phyloP scores from a whole-genome alignment of 1,140 invertebrate species.

The Scylla paramamosain region DNA sequence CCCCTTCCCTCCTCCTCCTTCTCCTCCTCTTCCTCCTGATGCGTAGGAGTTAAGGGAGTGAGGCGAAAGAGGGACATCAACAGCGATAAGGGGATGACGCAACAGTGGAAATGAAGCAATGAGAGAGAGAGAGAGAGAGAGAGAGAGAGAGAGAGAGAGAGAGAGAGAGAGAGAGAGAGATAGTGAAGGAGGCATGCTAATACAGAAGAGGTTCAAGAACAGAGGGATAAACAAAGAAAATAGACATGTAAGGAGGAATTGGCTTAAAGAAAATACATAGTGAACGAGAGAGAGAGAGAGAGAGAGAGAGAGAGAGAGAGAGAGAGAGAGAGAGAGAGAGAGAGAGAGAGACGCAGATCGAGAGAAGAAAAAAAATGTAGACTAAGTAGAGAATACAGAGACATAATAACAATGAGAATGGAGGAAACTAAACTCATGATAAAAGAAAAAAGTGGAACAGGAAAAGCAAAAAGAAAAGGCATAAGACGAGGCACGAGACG shows the following conservation, averaged over 20 bases:
- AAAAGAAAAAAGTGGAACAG: background rate
- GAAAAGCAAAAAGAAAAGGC: background rate
- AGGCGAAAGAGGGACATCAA: background rate
- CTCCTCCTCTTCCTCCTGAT: background rate
- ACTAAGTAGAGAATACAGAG: background rate
- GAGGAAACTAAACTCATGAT: background rate
- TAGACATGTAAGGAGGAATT: too few relatives aligned
- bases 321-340: background rate
- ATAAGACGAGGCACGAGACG: background rate
- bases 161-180: background rate
- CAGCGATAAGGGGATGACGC: too few relatives aligned
- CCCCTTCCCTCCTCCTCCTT: background rate
- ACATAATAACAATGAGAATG: background rate
- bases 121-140: background rate
- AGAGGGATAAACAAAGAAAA: background rate
- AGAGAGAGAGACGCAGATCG: background rate
- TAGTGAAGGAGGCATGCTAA: too few relatives aligned
- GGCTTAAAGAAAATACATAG: background rate
- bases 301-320: conserved; percentile 9
- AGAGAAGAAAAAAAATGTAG: background rate
- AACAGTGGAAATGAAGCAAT: background rate
- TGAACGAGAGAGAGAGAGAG: background rate
- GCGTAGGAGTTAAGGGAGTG: background rate
- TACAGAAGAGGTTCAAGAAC: too few relatives aligned
- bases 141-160: background rate